A percentile compares a stretch with the other conserved stretches of the same genome.
Conservation (phyloP, 1,140 invertebrate species). For the Bombus confusus region DNA sequence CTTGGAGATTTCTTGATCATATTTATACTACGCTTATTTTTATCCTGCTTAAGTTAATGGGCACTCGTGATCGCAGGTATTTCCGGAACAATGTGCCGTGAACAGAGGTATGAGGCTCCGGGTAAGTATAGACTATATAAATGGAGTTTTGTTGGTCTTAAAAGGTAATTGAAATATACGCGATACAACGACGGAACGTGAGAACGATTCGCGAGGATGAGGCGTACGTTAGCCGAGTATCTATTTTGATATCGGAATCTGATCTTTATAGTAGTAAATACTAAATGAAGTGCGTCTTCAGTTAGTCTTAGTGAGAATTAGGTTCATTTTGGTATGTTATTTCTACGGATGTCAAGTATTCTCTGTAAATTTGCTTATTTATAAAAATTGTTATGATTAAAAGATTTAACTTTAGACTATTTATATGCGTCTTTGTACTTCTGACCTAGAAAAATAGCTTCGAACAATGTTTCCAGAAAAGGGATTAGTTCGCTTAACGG, state of each 20-base stretch:
- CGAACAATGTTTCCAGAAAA: not conserved
- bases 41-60: not conserved
- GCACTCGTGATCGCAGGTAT: not conserved
- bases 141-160: not conserved
- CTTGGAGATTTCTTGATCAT: constrained; percentile 1
- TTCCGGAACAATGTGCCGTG: not conserved
- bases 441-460: too few relatives aligned
- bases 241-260: not conserved
- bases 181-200: too few relatives aligned
- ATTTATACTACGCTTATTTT: not conserved
- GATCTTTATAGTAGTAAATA: not conserved
- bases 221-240: not conserved
- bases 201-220: not conserved
- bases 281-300: not conserved
- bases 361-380: too few relatives aligned
- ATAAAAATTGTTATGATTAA: not conserved
- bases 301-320: not conserved
- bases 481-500: not conserved
- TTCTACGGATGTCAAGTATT: not conserved
- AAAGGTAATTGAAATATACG: not conserved
- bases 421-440: too few relatives aligned
- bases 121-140: not conserved
- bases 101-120: not conserved
- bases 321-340: not conserved
- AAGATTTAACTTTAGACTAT: not conserved